Evolutionary conservation across 92 coral and sea anemone species (phyloP), one percentile per base, ranked within the genome.

Genomic region (Pocillopora meandrina): DNA sequence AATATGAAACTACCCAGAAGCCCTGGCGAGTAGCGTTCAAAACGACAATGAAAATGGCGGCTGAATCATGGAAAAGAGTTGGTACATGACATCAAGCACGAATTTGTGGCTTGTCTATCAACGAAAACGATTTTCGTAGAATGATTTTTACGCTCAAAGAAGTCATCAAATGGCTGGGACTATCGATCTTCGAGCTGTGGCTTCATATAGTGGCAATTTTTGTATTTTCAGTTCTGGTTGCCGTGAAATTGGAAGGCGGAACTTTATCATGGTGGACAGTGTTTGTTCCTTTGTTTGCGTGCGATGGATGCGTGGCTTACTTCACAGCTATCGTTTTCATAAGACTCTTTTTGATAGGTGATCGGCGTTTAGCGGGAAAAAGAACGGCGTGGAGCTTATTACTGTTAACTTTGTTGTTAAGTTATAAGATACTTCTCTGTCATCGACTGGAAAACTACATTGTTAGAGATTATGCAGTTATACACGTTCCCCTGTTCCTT

Each of bases 161-260:
- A 87, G 82, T 95, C 52, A 97, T 87, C 61, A 87, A 92, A 87
- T 97, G 99, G 99, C 84, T 97, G 65, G 99, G 99, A 31, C 88
- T 94, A 66, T 92, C 99, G 76, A 90, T 97, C 64, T 97, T 97
- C 90, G 99, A 97, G 68, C 80, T 97, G 56, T 97, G 99, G 99
- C 93, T 97, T 16, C 90, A 93, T 56, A 86, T 97, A 5, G 74
- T 90, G 20, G 65, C 95, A 15, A 60, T 92, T 10, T 85, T 95
- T 61, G 87, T 95, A 23, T 97, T 97, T 79, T 92, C 99, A 47
- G 82, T 97, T 67, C 80, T 97, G 79, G 87, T 97, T 47, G 97
- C 90, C 35, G 85, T 97, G 84, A 97, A 97, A 89, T 84, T 93
- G 26, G 99, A 97, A 83, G 89, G 78, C 63, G 72, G 82, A 34